Percentiles rank a stretch among this genome's conserved stretches.
Evolutionary conservation across 2,113 vertebrate species (phyloP).

Genomic region (Tetrao urogallus): DNA sequence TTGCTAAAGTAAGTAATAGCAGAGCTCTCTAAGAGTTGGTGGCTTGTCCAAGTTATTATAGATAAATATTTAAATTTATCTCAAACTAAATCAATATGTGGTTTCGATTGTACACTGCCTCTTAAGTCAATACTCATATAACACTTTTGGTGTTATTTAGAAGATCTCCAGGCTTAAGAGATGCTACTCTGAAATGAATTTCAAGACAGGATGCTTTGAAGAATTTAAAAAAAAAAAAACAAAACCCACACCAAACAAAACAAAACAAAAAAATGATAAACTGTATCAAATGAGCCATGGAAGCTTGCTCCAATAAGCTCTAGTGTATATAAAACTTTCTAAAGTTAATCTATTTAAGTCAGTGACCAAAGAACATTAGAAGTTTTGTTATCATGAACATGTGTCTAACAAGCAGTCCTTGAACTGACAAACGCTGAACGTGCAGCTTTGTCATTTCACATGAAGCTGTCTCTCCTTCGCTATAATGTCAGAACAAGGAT

Average conservation of each 20-base stretch:
- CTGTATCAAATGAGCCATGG: not conserved
- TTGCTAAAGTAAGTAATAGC: not conserved
- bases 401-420: not conserved
- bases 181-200: not conserved
- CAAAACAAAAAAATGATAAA: no score
- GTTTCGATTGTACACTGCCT: not conserved
- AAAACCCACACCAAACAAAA: no score
- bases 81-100: not conserved
- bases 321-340: not conserved
- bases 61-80: conserved; percentile 15
- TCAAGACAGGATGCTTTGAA: not conserved
- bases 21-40: not conserved
- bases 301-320: not conserved
- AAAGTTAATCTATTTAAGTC: not conserved
- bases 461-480: not conserved
- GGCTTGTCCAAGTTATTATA: not conserved
- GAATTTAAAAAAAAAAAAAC: no score
- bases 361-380: not conserved
- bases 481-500: not conserved
- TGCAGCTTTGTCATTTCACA: not conserved
- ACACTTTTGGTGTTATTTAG: not conserved
- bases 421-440: not conserved
- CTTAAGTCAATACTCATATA: not conserved
- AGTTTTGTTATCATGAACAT: not conserved
- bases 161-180: not conserved